A percentile compares a stretch with the other conserved stretches of the same genome.
phyloP scores from a whole-genome alignment of 2,797 vertebrate genomes.

The Cuculus canorus region DNA sequence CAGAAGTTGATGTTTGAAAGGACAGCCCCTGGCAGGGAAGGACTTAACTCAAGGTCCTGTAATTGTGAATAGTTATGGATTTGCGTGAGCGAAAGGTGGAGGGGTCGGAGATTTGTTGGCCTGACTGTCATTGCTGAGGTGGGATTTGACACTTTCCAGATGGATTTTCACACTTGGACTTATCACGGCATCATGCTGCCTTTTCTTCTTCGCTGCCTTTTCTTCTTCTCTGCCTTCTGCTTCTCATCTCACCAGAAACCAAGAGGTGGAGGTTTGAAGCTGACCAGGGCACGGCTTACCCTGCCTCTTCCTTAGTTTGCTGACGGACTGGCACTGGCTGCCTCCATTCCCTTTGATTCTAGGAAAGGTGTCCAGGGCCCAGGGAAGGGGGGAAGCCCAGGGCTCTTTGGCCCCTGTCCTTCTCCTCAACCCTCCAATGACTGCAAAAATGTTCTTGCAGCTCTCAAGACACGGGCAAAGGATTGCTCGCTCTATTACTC shows the following conservation, averaged over 20 bases:
- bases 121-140: fast-evolving
- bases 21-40: neutral
- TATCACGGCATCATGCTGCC: neutral
- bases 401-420: neutral
- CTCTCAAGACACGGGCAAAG: neutral
- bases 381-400: neutral
- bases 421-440: neutral
- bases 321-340: neutral
- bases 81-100: fast-evolving
- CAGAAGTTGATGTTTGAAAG: neutral
- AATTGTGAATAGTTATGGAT: neutral
- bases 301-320: neutral
- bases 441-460: fast-evolving
- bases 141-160: neutral
- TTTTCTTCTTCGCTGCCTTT: neutral
- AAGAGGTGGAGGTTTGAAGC: neutral
- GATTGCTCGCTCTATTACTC: neutral
- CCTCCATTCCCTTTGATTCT: neutral
- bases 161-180: neutral
- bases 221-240: neutral
- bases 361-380: neutral
- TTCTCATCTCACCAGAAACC: neutral
- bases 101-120: neutral
- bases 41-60: neutral
- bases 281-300: fast-evolving